phyloP scores from a whole-genome alignment of 2,797 vertebrate genomes.

The Threskiornis aethiopicus region DNA sequence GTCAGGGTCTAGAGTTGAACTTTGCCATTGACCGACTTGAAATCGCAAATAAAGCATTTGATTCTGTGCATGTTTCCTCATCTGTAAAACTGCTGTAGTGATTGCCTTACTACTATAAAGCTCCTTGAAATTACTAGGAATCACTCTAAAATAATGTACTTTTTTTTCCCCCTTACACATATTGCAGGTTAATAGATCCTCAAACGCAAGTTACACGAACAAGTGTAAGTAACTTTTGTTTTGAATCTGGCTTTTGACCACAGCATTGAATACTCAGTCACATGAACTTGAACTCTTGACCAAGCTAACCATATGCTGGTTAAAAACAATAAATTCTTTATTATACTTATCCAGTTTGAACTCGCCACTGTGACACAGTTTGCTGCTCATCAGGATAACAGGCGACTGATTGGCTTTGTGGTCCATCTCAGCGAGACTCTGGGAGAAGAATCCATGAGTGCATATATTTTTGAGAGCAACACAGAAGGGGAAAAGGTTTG shows the following conservation, averaged over 20 bases:
- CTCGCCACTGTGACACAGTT: constrained; percentile 89
- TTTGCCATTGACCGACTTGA: background rate
- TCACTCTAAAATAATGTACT: background rate
- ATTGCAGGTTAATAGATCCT: constrained; percentile 92
- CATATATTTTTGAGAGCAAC: constrained; percentile 96
- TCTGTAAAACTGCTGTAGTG: background rate
- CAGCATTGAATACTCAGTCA: background rate
- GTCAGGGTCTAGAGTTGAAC: background rate
- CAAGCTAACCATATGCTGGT: background rate
- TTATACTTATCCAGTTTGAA: constrained; percentile 82
- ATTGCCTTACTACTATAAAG: background rate
- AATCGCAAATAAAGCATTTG: background rate
- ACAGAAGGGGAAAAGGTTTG: constrained; percentile 96
- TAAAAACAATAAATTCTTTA: background rate
- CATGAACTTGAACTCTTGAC: background rate
- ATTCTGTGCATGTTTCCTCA: background rate
- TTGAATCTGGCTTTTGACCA: background rate
- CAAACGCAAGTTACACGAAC: constrained; percentile 95
- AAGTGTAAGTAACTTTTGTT: constrained; percentile 83
- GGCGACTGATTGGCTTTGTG: constrained; percentile 92
- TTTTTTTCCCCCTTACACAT: background rate
- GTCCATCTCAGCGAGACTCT: constrained; percentile 78
- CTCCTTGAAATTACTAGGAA: background rate
- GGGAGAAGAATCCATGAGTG: constrained; percentile 84
- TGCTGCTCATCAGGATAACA: constrained; percentile 94